These are phyloP conservation scores for Myiozetetes cayanensis DNA, from an alignment of 2,113 vertebrate genomes.

Conservation along the genomic window DNA sequence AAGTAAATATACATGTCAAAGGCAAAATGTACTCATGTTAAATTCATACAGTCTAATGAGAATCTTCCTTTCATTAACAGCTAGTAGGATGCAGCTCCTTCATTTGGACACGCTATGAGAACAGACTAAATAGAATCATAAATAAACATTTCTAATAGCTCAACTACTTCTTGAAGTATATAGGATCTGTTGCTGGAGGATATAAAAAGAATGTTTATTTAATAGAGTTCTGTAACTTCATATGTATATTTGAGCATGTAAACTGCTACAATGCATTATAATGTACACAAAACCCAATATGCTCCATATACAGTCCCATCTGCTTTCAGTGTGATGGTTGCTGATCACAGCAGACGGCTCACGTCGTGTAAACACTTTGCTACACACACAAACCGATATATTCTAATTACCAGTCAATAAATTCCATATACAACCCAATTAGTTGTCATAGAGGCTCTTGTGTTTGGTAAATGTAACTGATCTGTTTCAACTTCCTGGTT, in stretches of 20 bases:
- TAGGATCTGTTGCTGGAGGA: neutral
- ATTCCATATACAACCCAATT: constrained; percentile 46
- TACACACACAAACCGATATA: neutral
- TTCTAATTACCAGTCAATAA: constrained; percentile 50
- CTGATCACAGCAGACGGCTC: neutral
- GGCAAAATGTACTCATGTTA: neutral
- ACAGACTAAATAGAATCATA: neutral
- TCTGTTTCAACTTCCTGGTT: neutral
- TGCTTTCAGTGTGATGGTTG: neutral
- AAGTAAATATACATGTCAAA: neutral
- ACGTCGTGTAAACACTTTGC: neutral
- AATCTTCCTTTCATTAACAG: neutral
- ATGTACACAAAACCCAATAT: neutral
- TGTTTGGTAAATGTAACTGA: constrained; percentile 11
- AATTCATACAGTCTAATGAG: neutral
- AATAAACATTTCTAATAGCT: neutral
- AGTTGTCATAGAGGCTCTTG: neutral
- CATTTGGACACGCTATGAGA: neutral
- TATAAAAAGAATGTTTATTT: constrained; percentile 3
- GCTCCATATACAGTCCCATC: constrained; percentile 5
- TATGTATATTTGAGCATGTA: neutral
- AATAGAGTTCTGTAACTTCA: neutral
- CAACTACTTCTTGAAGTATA: neutral
- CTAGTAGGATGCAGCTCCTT: neutral
- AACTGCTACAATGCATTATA: neutral